phyloP scores from a whole-genome alignment of 2,113 vertebrate species.

The Puntigrus tetrazona region DNA sequence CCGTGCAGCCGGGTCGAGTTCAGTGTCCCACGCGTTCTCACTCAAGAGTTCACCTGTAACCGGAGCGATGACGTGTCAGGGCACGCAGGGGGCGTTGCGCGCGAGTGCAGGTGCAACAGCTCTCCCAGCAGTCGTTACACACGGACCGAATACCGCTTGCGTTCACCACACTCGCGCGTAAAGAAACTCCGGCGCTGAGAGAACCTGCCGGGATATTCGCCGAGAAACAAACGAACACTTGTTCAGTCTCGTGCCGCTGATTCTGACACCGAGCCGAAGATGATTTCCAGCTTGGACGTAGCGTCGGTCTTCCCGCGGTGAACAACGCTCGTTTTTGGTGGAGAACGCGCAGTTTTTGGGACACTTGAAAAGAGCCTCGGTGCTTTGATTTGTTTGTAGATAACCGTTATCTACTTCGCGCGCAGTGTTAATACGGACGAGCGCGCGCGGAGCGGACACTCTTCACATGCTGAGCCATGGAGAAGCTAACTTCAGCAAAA shows the following conservation, averaged over 20 bases:
- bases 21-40: background rate
- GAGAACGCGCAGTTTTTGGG: background rate
- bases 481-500: constrained; percentile 66
- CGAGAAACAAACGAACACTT: background rate
- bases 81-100: constrained; percentile 19
- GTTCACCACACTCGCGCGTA: background rate
- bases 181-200: background rate
- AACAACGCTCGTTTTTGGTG: background rate
- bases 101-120: constrained; percentile 54
- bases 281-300: constrained; percentile 3
- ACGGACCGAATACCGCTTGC: background rate
- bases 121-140: background rate
- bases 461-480: constrained; percentile 63
- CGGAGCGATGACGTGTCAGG: constrained; percentile 29
- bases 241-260: background rate
- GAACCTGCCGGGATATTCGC: background rate
- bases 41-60: constrained; percentile 41
- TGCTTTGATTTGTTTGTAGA: constrained; percentile 44
- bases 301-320: background rate
- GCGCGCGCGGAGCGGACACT: constrained; percentile 29
- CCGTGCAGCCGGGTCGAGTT: background rate
- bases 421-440: constrained; percentile 1
- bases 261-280: background rate
- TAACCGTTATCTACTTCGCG: constrained; percentile 33
- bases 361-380: constrained; percentile 51